Conservation (phyloP, 2,797 vertebrate genomes). For the Ptychobarbus kaznakovi region DNA sequence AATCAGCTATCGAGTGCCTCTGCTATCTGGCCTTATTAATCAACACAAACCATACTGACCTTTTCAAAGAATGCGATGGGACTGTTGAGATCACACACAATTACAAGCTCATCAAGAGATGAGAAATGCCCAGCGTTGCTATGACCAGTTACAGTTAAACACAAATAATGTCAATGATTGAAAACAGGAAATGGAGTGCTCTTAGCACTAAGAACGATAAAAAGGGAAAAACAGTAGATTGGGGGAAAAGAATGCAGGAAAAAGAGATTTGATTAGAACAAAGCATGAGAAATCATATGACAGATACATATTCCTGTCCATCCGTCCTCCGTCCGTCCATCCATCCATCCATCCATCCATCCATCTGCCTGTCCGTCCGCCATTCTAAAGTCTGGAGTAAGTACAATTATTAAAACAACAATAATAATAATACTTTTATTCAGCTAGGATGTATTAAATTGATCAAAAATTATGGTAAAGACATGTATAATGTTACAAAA, state of each 20-base stretch:
- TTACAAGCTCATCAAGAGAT: conserved; percentile 28
- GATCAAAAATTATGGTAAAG: too few relatives aligned
- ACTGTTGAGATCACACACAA: conserved; percentile 21
- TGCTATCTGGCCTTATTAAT: conserved; percentile 54
- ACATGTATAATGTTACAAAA: too few relatives aligned
- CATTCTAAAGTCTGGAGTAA: too few relatives aligned
- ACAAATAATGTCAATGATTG: neutral
- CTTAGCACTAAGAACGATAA: neutral
- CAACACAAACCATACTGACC: conserved; percentile 48
- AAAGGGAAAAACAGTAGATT: neutral
- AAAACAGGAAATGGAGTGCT: neutral
- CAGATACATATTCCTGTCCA: neutral
- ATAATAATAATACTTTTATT: too few relatives aligned
- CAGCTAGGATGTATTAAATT: too few relatives aligned
- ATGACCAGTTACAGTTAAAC: conserved; percentile 10
- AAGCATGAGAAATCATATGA: neutral
- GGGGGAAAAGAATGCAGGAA: neutral
- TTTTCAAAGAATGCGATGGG: conserved; percentile 45
- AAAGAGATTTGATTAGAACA: neutral
- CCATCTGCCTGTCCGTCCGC: too few relatives aligned
- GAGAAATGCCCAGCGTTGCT: neutral
- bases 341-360: too few relatives aligned
- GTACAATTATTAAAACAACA: too few relatives aligned
- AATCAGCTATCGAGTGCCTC: conserved; percentile 50
- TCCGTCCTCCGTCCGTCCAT: too few relatives aligned